Evolutionary conservation across 2,113 vertebrate genomes (phyloP), one percentile per base, ranked within the genome.

Genomic region (Eonycteris spelaea): DNA sequence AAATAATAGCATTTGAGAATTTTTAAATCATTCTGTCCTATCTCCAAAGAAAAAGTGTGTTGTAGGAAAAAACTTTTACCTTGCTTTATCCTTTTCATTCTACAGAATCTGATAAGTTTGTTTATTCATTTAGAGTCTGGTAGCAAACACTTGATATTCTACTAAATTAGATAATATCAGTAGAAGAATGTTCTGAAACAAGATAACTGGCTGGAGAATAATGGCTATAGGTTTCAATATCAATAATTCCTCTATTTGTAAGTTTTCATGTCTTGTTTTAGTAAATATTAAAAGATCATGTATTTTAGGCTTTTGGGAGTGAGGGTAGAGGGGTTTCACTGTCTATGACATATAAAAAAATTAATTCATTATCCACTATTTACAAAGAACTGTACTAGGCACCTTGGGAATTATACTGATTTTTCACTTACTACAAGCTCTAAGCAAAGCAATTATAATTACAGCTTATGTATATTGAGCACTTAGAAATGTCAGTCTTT

Each of bases 71-170:
- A 89, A 57, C 4, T 38, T 92, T 51, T 33, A 53, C 51, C 51
- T 96, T 57, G 30, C 8, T 91, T 65, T 73, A 38, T 87, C 45
- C 24, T 96, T 82, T 91, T n/a, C 30, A 91, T 51, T 95, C 38
- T 53, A 9, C 51, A 38, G 35, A 86, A 19, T 65, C 57, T 84
- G 63, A 63, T 70, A 74, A 90, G 26, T 35, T 91, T 38, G 59
- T 78, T 94, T 86, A 63, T 73, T 91, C 35, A 79, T 7, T 43
- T 55, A 55, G n/a, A 74, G 48, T 68, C n/a, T 73, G 10, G 51
- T 61, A 92, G 59, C n/a, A 91, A 91, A 65, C 19, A 38, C 11
- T 71, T 90, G 53, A 67, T 24, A 15, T n/a, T 68, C 61, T 45
- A 83, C 19, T 61, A 55, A 67, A 67, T 82, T 83, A 74, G 18